Percentiles rank a stretch among this genome's conserved stretches.
phyloP scores from a whole-genome alignment of 2,797 vertebrate genomes.

The Kryptopterus vitreolus region DNA sequence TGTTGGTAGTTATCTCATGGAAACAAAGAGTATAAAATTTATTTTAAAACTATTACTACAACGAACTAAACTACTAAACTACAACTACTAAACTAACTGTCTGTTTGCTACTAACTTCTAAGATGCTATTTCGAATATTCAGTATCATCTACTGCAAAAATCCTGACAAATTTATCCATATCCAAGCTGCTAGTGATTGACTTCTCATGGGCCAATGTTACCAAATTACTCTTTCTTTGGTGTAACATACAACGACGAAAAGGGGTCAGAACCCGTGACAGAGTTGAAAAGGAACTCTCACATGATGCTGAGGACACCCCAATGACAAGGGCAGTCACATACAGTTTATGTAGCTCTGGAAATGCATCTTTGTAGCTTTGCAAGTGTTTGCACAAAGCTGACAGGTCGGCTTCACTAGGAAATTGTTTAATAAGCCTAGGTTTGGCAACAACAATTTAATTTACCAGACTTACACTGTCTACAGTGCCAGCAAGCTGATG shows the following conservation, averaged over 20 bases:
- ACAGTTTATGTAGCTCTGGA: too few species aligned
- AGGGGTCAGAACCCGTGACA: not conserved
- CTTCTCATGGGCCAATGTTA: not conserved
- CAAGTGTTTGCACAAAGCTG: not conserved
- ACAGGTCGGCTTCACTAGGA: not conserved
- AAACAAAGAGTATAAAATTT: too few species aligned
- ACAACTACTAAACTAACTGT: too few species aligned
- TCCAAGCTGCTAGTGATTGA: not conserved
- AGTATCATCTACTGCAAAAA: too few species aligned
- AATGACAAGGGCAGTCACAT: not conserved
- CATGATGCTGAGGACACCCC: not conserved
- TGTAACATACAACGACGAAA: not conserved
- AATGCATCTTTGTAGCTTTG: not conserved
- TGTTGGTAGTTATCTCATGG: too few species aligned
- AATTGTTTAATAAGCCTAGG: conserved; percentile 19
- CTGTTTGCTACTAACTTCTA: too few species aligned
- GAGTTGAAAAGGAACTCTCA: not conserved
- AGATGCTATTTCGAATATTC: too few species aligned
- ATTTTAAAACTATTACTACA: too few species aligned
- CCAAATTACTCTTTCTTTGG: not conserved
- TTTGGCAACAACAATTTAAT: conserved; percentile 33
- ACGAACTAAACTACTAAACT: too few species aligned
- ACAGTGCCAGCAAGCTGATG: conserved; percentile 2
- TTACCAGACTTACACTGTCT: conserved; percentile 18
- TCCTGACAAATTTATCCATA: not conserved